Evolutionary conservation across 2,113 vertebrate species (phyloP).

Genomic region (Rutilus rutilus): DNA sequence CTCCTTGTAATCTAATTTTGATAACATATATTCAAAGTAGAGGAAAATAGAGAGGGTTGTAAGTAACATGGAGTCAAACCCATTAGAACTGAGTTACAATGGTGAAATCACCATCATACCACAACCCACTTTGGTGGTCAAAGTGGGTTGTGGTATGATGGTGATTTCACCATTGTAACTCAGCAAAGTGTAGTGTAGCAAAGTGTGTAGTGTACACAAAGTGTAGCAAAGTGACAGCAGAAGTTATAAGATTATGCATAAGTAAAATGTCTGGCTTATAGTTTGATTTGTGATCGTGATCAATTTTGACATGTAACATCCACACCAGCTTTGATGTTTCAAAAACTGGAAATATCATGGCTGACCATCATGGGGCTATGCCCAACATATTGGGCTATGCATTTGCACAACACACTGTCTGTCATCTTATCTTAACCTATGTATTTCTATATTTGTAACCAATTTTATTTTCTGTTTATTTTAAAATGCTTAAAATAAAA

Average conservation of each 20-base stretch:
- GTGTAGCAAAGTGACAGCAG: not conserved
- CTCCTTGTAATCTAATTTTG: not conserved
- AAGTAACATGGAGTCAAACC: not conserved
- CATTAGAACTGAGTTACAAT: not conserved
- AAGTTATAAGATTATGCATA: not conserved
- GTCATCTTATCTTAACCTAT: not conserved
- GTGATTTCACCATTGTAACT: too few species aligned
- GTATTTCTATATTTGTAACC: not conserved
- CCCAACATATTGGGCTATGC: not conserved
- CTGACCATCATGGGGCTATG: not conserved
- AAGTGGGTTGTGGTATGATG: too few species aligned
- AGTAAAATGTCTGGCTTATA: not conserved
- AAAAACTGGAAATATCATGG: not conserved
- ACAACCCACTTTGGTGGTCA: not conserved
- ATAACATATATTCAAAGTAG: not conserved
- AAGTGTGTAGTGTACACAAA: too few species aligned
- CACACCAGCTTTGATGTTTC: not conserved
- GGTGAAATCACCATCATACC: not conserved
- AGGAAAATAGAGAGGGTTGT: not conserved
- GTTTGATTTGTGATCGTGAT: not conserved
- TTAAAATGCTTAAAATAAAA: not conserved
- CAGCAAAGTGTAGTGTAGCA: too few species aligned
- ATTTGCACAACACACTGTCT: not conserved
- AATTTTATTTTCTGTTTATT: not conserved
- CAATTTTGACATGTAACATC: not conserved